A percentile compares a stretch with the other conserved stretches of the same genome.
These are phyloP conservation scores for Cheiracanthium punctorium DNA, from an alignment of 2,888 invertebrate genomes.

Conservation along the genomic window DNA sequence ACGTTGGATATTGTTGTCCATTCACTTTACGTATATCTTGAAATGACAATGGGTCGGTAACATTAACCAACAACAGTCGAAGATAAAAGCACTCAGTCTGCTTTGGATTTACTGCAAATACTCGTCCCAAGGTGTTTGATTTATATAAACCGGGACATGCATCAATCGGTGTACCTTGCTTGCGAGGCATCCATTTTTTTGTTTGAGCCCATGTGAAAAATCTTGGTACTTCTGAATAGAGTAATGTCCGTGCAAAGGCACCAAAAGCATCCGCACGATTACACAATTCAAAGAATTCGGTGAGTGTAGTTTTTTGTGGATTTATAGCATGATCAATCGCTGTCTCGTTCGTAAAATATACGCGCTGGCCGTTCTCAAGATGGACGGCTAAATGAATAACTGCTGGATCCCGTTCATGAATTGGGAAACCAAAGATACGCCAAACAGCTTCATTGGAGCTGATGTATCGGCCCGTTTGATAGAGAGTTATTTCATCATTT, in stretches of 20 bases:
- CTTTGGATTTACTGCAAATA: not conserved
- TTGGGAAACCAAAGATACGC: conserved; percentile 71
- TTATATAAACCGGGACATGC: conserved; percentile 16
- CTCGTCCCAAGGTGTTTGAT: conserved; percentile 11
- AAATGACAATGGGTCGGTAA: conserved; percentile 53
- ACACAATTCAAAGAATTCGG: conserved; percentile 4
- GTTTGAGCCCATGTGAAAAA: not conserved
- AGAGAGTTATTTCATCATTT: too few species aligned
- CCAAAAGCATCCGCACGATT: conserved; percentile 40
- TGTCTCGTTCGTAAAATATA: not conserved
- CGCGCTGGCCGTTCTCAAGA: not conserved
- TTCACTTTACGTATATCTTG: too few species aligned
- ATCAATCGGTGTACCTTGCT: conserved; percentile 35
- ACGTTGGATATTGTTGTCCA: too few species aligned
- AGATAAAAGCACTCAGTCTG: not conserved
- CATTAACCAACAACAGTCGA: not conserved
- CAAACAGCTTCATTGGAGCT: conserved; percentile 72
- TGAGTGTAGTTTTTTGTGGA: not conserved
- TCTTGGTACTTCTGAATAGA: not conserved
- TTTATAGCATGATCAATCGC: not conserved
- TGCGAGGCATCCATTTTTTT: conserved; percentile 58
- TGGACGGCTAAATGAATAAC: conserved; percentile 59
- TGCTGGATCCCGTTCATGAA: conserved; percentile 72
- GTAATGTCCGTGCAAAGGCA: conserved; percentile 33
- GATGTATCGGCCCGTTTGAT: conserved; percentile 66